Evolutionary conservation across 2,113 vertebrate species (phyloP).

Genomic region (Oxyruncus cristatus): DNA sequence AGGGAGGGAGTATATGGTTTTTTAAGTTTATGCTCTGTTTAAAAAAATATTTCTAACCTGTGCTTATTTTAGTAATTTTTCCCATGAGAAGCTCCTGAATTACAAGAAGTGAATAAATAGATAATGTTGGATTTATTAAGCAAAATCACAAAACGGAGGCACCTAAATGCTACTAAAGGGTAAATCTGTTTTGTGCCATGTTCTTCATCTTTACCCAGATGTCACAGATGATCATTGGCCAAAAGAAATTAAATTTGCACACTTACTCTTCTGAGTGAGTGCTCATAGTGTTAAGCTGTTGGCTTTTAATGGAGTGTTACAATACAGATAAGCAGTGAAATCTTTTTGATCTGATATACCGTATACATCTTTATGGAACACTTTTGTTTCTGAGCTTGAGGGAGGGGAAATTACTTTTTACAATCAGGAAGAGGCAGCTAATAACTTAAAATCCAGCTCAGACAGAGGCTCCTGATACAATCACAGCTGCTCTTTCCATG

Average conservation of each 20-base stretch:
- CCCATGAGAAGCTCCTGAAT: not conserved
- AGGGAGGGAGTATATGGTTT: not conserved
- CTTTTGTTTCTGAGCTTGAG: not conserved
- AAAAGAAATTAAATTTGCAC: not conserved
- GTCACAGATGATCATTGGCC: not conserved
- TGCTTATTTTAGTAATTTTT: not conserved
- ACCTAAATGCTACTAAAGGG: not conserved
- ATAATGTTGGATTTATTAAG: not conserved
- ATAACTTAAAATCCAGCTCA: not conserved
- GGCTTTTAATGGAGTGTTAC: not conserved
- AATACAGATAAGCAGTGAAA: not conserved
- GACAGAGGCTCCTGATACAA: not conserved
- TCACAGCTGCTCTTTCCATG: not conserved
- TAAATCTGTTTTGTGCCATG: not conserved
- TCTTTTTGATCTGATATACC: not conserved
- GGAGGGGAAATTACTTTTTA: not conserved
- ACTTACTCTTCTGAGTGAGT: not conserved
- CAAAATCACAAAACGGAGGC: not conserved
- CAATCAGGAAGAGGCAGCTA: not conserved
- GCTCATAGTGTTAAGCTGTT: not conserved
- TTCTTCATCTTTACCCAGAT: not conserved
- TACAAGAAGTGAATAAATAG: not conserved
- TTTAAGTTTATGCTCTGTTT: not conserved
- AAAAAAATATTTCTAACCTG: not conserved
- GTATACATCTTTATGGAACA: not conserved